Conservation (phyloP, 2,888 invertebrate species). For the Apamea sordens region DNA sequence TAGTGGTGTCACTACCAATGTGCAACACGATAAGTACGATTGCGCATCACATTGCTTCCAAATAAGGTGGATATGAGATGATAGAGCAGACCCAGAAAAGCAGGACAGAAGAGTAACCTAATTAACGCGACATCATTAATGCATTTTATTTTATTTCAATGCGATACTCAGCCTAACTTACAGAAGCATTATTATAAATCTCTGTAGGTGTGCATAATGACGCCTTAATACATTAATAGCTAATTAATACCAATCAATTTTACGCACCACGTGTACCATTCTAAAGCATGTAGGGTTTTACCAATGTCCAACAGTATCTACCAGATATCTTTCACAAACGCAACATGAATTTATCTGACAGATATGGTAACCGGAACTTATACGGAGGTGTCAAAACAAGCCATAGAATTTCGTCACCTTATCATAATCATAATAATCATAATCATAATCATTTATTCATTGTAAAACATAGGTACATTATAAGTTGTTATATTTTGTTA, state of each 20-base stretch:
- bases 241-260: not conserved
- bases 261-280: not conserved
- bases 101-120: constrained; percentile 17
- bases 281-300: not conserved
- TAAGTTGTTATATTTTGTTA: too few relatives aligned
- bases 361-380: not conserved
- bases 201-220: not conserved
- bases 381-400: not conserved
- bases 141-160: not conserved
- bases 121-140: constrained; percentile 8
- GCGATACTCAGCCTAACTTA: not conserved
- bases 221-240: not conserved
- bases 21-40: constrained; percentile 14
- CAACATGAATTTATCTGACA: not conserved
- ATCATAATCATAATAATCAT: too few relatives aligned
- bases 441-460: too few relatives aligned
- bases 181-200: not conserved
- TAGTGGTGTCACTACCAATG: constrained; percentile 12
- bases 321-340: not conserved
- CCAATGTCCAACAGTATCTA: not conserved
- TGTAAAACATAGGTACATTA: too few relatives aligned
- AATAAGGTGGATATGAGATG: not conserved
- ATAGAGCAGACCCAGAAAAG: constrained; percentile 15
- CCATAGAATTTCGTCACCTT: not conserved
- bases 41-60: constrained; percentile 6